These are phyloP conservation scores for Acleris literana DNA, from an alignment of 2,888 invertebrate species.

Conservation along the genomic window DNA sequence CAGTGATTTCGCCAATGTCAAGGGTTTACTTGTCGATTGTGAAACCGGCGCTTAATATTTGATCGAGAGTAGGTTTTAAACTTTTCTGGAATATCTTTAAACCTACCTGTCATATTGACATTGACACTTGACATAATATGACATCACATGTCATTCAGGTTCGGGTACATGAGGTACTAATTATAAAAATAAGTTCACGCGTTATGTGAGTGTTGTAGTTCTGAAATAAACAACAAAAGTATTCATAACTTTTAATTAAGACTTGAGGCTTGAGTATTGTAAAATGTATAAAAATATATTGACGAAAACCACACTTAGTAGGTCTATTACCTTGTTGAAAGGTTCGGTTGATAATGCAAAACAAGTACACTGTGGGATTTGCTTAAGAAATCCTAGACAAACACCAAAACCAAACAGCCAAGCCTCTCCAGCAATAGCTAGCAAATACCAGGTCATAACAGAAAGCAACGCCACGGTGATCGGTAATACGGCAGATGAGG, in stretches of 20 bases:
- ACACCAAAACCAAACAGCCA: constrained; percentile 62
- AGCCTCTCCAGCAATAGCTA: constrained; percentile 75
- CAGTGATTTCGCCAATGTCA: no score
- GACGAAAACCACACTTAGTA: constrained; percentile 10
- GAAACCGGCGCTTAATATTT: no score
- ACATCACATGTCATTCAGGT: background rate
- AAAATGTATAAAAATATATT: constrained; percentile 29
- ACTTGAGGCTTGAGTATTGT: background rate
- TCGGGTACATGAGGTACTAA: no score
- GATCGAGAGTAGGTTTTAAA: no score
- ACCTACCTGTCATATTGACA: background rate
- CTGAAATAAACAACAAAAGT: background rate
- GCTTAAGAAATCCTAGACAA: constrained; percentile 66
- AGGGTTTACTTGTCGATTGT: no score
- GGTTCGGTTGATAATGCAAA: constrained; percentile 49
- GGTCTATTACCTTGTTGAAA: constrained; percentile 24
- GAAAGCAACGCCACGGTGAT: constrained; percentile 88
- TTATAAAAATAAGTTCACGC: no score
- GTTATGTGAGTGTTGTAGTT: background rate
- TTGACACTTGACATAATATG: background rate
- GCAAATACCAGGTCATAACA: constrained; percentile 87
- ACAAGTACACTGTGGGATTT: constrained; percentile 67
- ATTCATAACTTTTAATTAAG: background rate
- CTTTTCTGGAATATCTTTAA: background rate
- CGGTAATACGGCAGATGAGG: constrained; percentile 89